Evolutionary conservation across 2,888 invertebrate species (phyloP).

Genomic region (Siphlonurus alternatus): DNA sequence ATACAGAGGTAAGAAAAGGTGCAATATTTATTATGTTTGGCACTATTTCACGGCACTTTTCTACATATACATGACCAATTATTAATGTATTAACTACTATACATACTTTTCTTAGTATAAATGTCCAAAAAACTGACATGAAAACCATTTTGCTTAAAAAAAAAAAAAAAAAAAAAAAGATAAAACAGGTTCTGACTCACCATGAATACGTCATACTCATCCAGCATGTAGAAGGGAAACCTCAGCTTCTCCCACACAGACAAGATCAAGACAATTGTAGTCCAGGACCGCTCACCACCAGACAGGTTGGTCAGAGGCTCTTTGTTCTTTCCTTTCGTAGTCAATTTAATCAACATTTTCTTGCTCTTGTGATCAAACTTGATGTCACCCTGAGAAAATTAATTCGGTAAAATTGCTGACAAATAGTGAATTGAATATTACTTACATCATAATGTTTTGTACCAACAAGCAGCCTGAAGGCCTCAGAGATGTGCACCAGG

Average conservation of each 20-base stretch:
- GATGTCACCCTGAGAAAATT: neutral
- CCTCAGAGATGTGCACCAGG: neutral
- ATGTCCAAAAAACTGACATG: neutral
- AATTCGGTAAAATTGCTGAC: neutral
- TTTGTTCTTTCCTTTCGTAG: neutral
- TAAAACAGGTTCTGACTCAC: slow-evolving; percentile 29
- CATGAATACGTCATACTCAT: slow-evolving; percentile 97
- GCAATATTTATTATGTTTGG: neutral
- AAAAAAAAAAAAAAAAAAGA: neutral
- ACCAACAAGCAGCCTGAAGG: neutral
- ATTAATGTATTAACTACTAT: too few species aligned
- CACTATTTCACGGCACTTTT: neutral
- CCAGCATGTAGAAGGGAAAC: slow-evolving; percentile 83
- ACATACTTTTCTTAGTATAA: too few species aligned
- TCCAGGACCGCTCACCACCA: slow-evolving; percentile 90
- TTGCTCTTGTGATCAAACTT: neutral
- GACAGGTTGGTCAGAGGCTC: slow-evolving; percentile 44
- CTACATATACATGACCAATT: neutral
- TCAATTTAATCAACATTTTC: neutral
- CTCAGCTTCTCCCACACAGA: slow-evolving; percentile 85
- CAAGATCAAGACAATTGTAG: slow-evolving; percentile 87
- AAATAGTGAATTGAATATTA: too few species aligned
- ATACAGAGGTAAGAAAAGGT: too few species aligned
- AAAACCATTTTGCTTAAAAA: neutral
- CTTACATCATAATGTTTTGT: neutral